Conservation (phyloP, 2,888 invertebrate genomes). For the Oscheius sp. region DNA sequence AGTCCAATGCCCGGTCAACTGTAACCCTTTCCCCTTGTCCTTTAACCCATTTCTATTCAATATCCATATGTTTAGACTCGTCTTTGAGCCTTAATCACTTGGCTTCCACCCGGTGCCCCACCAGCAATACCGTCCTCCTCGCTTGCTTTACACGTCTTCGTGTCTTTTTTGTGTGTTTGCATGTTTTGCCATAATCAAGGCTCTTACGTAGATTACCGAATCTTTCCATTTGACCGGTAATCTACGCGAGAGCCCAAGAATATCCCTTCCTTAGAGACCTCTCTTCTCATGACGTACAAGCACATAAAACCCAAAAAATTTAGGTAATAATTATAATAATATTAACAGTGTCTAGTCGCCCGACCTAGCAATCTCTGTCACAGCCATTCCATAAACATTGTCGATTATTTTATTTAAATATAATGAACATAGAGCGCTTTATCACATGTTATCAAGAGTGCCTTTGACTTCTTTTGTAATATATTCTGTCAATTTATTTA, state of each 20-base stretch:
- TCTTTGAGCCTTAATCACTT: slow-evolving; percentile 23
- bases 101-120: slow-evolving; percentile 24
- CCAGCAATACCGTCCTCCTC: slow-evolving; percentile 16
- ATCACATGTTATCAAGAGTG: not conserved
- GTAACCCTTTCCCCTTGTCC: slow-evolving; percentile 5
- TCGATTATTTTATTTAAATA: not conserved
- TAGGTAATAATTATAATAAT: slow-evolving; percentile 14
- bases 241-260: too few species aligned
- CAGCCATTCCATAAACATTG: too few species aligned
- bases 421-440: not conserved
- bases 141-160: slow-evolving; percentile 15
- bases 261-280: not conserved
- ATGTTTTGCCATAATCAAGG: slow-evolving; percentile 14
- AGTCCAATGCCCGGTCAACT: slow-evolving; percentile 37
- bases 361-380: not conserved
- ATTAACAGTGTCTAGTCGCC: slow-evolving; percentile 10
- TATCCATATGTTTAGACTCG: slow-evolving; percentile 30
- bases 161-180: slow-evolving; percentile 19
- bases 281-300: not conserved
- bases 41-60: not conserved
- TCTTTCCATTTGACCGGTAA: not conserved
- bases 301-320: not conserved
- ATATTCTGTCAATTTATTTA: too few species aligned
- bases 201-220: not conserved
- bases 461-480: too few species aligned